These are phyloP conservation scores for Muricea muricata DNA, from an alignment of 92 coral and sea anemone species.

Conservation along the genomic window DNA sequence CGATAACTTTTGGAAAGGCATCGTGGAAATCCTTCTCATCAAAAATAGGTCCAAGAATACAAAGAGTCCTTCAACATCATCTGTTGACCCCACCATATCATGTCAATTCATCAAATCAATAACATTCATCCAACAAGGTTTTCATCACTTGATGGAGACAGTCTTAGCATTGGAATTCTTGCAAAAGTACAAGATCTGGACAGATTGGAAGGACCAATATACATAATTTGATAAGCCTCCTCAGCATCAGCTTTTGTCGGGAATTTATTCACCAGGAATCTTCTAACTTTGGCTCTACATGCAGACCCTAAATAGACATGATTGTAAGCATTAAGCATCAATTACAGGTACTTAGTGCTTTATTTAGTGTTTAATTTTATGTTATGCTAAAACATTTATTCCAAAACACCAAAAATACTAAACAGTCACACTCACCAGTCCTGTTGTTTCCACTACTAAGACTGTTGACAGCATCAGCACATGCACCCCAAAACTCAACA, in stretches of 20 bases:
- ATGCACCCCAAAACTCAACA: too few relatives aligned
- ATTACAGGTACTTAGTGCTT: background rate
- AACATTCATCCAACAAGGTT: conserved; percentile 10
- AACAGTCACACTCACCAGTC: background rate
- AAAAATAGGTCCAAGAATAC: too few relatives aligned
- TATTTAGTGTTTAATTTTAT: too few relatives aligned
- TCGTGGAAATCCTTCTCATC: too few relatives aligned
- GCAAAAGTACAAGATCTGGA: background rate
- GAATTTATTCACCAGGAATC: conserved; percentile 18
- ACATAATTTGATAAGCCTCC: conserved; percentile 32
- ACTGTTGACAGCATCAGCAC: conserved; percentile 10
- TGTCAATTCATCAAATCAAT: conserved; percentile 16
- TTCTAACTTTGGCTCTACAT: conserved; percentile 39
- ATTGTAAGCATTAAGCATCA: background rate
- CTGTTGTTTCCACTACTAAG: too few relatives aligned
- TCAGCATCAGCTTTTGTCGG: conserved; percentile 34
- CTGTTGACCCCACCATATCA: too few relatives aligned
- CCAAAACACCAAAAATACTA: background rate
- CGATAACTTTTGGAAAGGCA: too few relatives aligned
- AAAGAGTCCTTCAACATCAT: too few relatives aligned
- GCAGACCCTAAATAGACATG: conserved; percentile 32
- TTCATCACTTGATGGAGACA: conserved; percentile 14
- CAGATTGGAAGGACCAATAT: conserved; percentile 22
- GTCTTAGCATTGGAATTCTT: conserved; percentile 13
- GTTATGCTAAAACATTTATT: background rate